These are phyloP conservation scores for Tolypeutes matacus DNA, from an alignment of 2,797 vertebrate species.

Conservation along the genomic window DNA sequence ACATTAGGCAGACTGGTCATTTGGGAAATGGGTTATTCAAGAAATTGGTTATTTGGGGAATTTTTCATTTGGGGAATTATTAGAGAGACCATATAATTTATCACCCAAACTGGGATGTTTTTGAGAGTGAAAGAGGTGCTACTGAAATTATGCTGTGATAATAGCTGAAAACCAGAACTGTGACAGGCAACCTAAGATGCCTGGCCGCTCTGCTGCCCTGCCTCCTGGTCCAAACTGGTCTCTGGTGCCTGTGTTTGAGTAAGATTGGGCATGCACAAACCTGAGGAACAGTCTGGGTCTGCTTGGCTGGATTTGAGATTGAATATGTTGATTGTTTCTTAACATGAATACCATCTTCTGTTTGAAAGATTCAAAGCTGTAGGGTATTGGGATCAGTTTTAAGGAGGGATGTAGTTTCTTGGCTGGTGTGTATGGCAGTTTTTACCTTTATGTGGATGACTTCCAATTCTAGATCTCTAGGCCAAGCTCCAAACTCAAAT, in stretches of 20 bases:
- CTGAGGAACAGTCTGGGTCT: not conserved
- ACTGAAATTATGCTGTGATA: constrained; percentile 41
- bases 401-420: constrained; percentile 65
- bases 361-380: constrained; percentile 59
- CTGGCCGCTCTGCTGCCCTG: not conserved
- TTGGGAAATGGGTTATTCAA: constrained; percentile 56
- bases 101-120: constrained; percentile 45
- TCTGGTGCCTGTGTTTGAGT: not conserved
- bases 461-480: constrained; percentile 71
- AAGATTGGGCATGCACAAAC: not conserved
- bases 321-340: constrained; percentile 67
- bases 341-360: constrained; percentile 58
- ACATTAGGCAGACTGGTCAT: constrained; percentile 61
- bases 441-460: constrained; percentile 61
- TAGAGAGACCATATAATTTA: constrained; percentile 35
- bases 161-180: not conserved
- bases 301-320: constrained; percentile 39
- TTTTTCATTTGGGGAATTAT: constrained; percentile 60
- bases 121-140: constrained; percentile 27
- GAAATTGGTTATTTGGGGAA: constrained; percentile 59
- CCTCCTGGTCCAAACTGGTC: not conserved
- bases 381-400: constrained; percentile 62
- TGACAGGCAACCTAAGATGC: not conserved
- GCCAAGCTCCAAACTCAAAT: constrained; percentile 56
- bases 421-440: constrained; percentile 43